These are phyloP conservation scores for Parelbella ahira DNA, from an alignment of 2,888 invertebrate genomes.

Conservation along the genomic window DNA sequence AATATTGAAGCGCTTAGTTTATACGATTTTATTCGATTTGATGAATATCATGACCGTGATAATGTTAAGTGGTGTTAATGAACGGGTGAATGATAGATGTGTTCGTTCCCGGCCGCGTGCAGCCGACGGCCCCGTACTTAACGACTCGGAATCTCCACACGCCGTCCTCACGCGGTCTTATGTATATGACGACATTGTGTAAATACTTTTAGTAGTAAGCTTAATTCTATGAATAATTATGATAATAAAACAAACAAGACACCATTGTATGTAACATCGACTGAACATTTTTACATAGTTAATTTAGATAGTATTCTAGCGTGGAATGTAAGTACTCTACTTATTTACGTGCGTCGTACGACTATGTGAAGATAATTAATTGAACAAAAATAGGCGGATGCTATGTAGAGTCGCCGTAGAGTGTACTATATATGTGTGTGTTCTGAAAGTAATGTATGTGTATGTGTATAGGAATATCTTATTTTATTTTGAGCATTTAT, in stretches of 20 bases:
- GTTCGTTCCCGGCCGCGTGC: conserved; percentile 34
- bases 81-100: not conserved
- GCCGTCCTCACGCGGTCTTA: too few species aligned
- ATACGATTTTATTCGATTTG: too few species aligned
- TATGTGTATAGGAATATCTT: too few species aligned
- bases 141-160: conserved; percentile 39
- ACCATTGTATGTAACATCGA: conserved; percentile 79
- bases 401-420: conserved; percentile 29
- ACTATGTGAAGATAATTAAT: too few species aligned
- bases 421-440: conserved; percentile 28
- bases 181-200: conserved; percentile 14
- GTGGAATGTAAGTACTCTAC: too few species aligned
- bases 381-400: too few species aligned
- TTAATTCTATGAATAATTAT: conserved; percentile 49
- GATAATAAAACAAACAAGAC: conserved; percentile 32
- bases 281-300: conserved; percentile 78
- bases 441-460: conserved; percentile 36
- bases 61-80: too few species aligned
- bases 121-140: conserved; percentile 45
- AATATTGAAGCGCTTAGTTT: too few species aligned
- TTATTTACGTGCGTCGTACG: too few species aligned
- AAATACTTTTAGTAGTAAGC: conserved; percentile 40
- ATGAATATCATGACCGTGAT: too few species aligned
- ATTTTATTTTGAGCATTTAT: conserved; percentile 75
- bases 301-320: conserved; percentile 66